Evolutionary conservation across 2,113 vertebrate species (phyloP), one percentile per base, ranked within the genome.

Genomic region (Hemichromis elongatus): DNA sequence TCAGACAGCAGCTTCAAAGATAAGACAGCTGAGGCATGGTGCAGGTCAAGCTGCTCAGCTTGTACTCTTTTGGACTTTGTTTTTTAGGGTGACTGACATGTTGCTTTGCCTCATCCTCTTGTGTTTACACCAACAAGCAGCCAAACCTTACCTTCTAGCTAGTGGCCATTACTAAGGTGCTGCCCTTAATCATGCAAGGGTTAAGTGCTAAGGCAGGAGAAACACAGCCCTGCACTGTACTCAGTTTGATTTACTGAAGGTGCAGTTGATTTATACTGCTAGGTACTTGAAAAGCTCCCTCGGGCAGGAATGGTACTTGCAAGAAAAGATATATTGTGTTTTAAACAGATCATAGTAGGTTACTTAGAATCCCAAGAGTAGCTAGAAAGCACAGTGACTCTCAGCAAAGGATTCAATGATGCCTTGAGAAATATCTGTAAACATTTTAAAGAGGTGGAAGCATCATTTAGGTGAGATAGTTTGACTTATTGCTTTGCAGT

Each of bases 241-340:
- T 84, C 61, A 73, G 33, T 88, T 89, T 89, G 78, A 88, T 89
- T 80, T 86, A 88, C 52, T 80, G 63, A 57, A 59, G 40, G 59
- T 56, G 24, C n/a, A 53, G 59, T 78, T 91, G 81, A 91, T 90
- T 89, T 88, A 88, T 82, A 53, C 56, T 70, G 63, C 40, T 40
- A 77, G 79, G 81, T 40, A 66, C 82, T 84, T 79, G 35, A 28
- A 52, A 47, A 35, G 47, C 79, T 82, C 57, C 61, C 83, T 83
- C 26, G 80, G 83, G 54, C 86, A 83, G 52, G 47, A 87, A 47
- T 77, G 79, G 56, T 45, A 79, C 57, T 84, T 40, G 66, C 53
- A 59, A 47, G 24, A 79, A 52, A 81, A 82, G 68, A 88, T 88
- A 42, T 81, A 90, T 89, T 35, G 52, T 14, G 13, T 83, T 83